Percentiles rank a stretch among this genome's conserved stretches.
These are phyloP conservation scores for Setophaga kirtlandii DNA, from an alignment of 2,113 vertebrate species.

Conservation along the genomic window DNA sequence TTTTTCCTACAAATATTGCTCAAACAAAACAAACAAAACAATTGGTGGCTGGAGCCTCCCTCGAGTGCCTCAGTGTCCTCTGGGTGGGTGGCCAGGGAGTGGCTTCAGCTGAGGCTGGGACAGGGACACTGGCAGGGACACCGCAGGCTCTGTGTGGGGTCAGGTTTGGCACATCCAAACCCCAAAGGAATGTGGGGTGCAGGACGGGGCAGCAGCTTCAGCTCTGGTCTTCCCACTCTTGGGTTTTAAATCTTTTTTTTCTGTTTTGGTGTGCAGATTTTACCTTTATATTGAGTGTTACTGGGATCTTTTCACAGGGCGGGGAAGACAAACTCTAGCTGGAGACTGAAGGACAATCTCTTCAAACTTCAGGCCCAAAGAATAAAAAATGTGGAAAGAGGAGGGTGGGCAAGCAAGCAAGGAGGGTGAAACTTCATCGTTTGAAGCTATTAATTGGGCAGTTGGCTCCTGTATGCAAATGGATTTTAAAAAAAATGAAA, in stretches of 20 bases:
- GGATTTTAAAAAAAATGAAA: not conserved
- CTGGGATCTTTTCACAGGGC: not conserved
- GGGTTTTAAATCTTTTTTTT: not conserved
- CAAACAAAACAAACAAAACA: constrained; percentile 29
- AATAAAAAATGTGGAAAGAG: not conserved
- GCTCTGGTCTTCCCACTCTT: not conserved
- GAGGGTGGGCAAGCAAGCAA: not conserved
- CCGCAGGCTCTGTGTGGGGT: not conserved
- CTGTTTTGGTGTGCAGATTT: not conserved
- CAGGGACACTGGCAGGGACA: not conserved
- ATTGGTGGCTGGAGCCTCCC: not conserved
- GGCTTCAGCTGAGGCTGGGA: not conserved
- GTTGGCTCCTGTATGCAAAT: not conserved
- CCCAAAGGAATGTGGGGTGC: not conserved
- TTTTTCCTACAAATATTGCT: constrained; percentile 4
- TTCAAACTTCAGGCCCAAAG: not conserved
- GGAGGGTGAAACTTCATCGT: not conserved
- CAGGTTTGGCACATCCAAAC: not conserved
- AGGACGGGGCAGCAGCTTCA: not conserved
- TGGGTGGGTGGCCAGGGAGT: not conserved
- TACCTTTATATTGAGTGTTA: not conserved
- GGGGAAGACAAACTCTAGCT: not conserved
- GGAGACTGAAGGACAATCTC: not conserved
- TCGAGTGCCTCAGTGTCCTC: not conserved
- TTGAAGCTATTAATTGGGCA: not conserved